Base-by-base conservation (phyloP, 2,113 vertebrate genomes). In the Spea bombifrons region DNA sequence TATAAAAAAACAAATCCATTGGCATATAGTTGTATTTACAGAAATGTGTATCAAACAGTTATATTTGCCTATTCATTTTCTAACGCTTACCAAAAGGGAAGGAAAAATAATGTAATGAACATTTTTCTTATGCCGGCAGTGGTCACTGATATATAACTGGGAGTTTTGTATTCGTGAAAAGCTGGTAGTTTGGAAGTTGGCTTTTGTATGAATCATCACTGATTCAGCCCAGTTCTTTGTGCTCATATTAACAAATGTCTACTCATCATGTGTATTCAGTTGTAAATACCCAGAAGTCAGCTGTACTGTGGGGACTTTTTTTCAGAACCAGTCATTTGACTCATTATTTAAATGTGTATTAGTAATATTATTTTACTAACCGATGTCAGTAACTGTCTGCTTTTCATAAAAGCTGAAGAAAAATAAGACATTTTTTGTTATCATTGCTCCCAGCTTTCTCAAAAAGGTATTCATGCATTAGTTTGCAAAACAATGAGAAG, bases 281-380 rank as follows among this genome's bases (percentile, higher is more conserved):
- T 68, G 69, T 53, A 47, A n/a, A 76, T 44, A 47, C 47, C 8
- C 46, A 49, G 46, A 66, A 76, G 30, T 66, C 64, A 66, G 4
- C 50, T 67, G 65, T 13, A 16, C 16, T 43, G 44, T 9, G 12
- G 9, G 10, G 48, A 17, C 13, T 15, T 69, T 76, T 12, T 46
- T 55, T 67, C 45, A 16, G 64, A 30, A 67, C 57, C 64, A 76
- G 65, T 55, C 52, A 3, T 44, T 30, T 66, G 48, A 75, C 73
- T 75, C 57, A 48, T 48, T 61, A 7, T 17, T 53, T 10, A 4
- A 30, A 13, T 44, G 46, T 52, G 5, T 49, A 49, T 17, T 4
- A 13, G 3, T 7, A 30, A 30, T 59, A 13, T 13, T 59, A 4
- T 59, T 59, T 59, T 9, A 13, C 12, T 3, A 13, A 59, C 55